Percentiles rank a stretch among this genome's conserved stretches.
These are phyloP conservation scores for Meriones psammophilus DNA, from an alignment of 2,797 vertebrate species.

Conservation along the genomic window DNA sequence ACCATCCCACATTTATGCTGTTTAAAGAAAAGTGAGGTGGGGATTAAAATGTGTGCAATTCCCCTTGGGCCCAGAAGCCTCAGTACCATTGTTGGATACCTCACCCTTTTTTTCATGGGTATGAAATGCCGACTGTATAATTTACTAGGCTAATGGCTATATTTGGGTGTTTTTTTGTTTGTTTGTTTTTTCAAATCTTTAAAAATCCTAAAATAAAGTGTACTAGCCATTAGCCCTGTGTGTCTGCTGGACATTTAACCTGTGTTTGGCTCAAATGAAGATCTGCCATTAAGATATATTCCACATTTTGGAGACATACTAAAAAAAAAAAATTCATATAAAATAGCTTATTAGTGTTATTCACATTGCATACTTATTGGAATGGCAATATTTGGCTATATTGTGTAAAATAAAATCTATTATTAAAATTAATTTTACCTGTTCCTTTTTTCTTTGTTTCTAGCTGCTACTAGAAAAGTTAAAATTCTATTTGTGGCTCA, in stretches of 20 bases:
- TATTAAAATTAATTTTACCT: neutral
- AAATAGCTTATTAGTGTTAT: neutral
- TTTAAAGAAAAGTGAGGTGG: neutral
- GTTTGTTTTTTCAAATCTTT: neutral
- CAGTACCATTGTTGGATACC: neutral
- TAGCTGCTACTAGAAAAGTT: neutral
- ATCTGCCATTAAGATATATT: neutral
- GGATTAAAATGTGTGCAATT: neutral
- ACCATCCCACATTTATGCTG: neutral
- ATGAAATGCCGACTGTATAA: neutral
- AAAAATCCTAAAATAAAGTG: neutral
- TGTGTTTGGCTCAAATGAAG: neutral
- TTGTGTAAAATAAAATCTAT: neutral
- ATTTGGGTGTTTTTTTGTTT: neutral
- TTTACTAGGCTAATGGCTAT: neutral
- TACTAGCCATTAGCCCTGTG: neutral
- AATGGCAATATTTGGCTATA: neutral
- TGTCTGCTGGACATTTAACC: neutral
- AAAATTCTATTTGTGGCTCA: slow-evolving; percentile 12
- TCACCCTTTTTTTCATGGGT: neutral
- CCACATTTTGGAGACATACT: neutral
- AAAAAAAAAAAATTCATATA: neutral
- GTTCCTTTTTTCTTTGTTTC: neutral
- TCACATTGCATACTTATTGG: neutral
- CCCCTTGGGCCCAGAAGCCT: neutral